Conservation (phyloP, 2,888 invertebrate species). For the Tetranychus piercei region DNA sequence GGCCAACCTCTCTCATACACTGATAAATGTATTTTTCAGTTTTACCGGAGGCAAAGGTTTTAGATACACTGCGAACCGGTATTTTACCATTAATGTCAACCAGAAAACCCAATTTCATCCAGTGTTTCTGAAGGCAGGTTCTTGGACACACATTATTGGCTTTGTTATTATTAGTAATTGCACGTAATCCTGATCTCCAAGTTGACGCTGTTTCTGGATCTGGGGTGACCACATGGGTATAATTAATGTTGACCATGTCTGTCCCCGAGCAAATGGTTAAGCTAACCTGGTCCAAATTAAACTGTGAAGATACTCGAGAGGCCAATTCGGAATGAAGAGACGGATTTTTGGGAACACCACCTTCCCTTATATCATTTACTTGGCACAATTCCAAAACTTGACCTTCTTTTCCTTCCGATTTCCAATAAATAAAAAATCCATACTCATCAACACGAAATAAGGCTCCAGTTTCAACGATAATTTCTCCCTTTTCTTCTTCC, state of each 20-base stretch:
- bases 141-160: conserved; percentile 85
- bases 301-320: conserved; percentile 45
- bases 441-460: conserved; percentile 86
- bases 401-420: conserved; percentile 90
- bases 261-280: conserved; percentile 92
- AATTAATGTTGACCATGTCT: conserved; percentile 91
- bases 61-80: conserved; percentile 47
- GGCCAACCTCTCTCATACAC: conserved; percentile 72
- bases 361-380: conserved; percentile 88
- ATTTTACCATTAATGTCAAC: conserved; percentile 47
- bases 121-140: conserved; percentile 93
- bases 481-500: conserved; percentile 90
- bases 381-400: conserved; percentile 95
- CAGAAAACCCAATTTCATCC: conserved; percentile 89
- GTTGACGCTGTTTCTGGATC: conserved; percentile 79
- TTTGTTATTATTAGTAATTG: conserved; percentile 86
- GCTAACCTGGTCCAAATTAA: conserved; percentile 65
- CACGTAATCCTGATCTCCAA: conserved; percentile 76
- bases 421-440: conserved; percentile 97
- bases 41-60: conserved; percentile 98
- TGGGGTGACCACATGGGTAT: conserved; percentile 87
- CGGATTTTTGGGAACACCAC: conserved; percentile 70
- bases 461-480: conserved; percentile 68
- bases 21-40: conserved; percentile 96
- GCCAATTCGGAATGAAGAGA: conserved; percentile 55